Evolutionary conservation across 2,113 vertebrate genomes (phyloP), one percentile per base, ranked within the genome.

Genomic region (Lutjanus erythropterus): DNA sequence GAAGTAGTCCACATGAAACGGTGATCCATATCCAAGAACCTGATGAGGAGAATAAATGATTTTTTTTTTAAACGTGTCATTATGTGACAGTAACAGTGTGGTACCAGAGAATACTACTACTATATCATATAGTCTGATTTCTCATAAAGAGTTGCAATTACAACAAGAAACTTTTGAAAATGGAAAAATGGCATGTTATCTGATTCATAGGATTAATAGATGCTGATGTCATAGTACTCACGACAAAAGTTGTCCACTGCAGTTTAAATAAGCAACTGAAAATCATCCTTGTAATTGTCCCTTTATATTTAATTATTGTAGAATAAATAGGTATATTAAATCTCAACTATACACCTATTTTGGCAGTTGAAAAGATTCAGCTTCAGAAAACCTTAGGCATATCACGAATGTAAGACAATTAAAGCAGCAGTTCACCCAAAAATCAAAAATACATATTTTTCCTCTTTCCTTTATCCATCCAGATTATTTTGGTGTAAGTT

Each of bases 21-120:
- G 62, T 12, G 16, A 86, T 59, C 92, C 91, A 92, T 41, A 69
- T 85, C 91, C 90, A 85, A 6, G 55, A 42, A 6, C 71, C 94
- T 95, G 74, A 42, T 16, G 6, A 71, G 41, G n/a, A 82, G 10
- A 81, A 70, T 5, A 42, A 53, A 75, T 23, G 10, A 19, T 58
- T 27, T 71, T 39, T 41, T n/a, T 4, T 62, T 42, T 55, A 8
- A 21, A 62, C 42, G 21, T 31, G 23, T 44, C 65, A 50, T 0
- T 1, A 42, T 60, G 31, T 41, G 19, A n/a, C 65, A 49, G 0
- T 4, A 41, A 80, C 35, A 53, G 19, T 10, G n/a, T 19, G 3
- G 5, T 7, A 62, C 0, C 52, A 64, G 31, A 33, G 58, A 35
- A 42, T 12, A 23, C 44, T 21, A 44, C 33, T 29, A n/a, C 21